Evolutionary conservation across 1,140 invertebrate genomes (phyloP), one percentile per base, ranked within the genome.

Genomic region (Meloidogyne exigua): DNA sequence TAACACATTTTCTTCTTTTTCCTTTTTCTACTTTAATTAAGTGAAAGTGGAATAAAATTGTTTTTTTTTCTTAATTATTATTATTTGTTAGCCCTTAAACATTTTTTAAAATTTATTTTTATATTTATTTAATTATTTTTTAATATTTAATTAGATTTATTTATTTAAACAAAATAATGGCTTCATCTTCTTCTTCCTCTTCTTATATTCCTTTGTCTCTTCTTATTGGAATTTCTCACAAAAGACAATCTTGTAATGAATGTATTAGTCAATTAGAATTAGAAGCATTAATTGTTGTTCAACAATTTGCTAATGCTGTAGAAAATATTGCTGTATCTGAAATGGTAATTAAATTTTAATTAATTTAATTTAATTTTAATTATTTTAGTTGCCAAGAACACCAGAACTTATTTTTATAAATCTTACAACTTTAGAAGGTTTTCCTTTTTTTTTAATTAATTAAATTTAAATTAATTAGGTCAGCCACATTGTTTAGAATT

Each of bases 401-500:
- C 67, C 81, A 7, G 86, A 88, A 32, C 77, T 87, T 21, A 87
- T 87, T 65, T 87, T 87, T 72, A 80, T 87, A 70, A 87, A 87
- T 72, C 77, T 87, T 2, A 87, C 86, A 23, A 87, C 85, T 10
- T 18, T 87, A 1, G 85, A 87, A 82, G 85, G 84, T 84, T 11
- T 39, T 77, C 78, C 23, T 0, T n/a, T n/a, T 21, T 9, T 21
- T 70, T 74, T 66, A 70, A 28, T 71, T n/a, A n/a, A 32, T n/a
- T 26, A 12, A 23, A 68, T 9, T 18, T 39, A 65, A 65, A 7
- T 77, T 28, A 11, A 71, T 85, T 70, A 84, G 82, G 82, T 1
- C 85, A 87, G 49, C 85, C 85, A n/a, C 88, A 87, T 71, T 87
- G 85, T 69, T 67, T 87, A 0, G 85, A 87, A 77, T 75, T 87